Evolutionary conservation across 2,113 vertebrate species (phyloP).

Genomic region (Chroicocephalus ridibundus): DNA sequence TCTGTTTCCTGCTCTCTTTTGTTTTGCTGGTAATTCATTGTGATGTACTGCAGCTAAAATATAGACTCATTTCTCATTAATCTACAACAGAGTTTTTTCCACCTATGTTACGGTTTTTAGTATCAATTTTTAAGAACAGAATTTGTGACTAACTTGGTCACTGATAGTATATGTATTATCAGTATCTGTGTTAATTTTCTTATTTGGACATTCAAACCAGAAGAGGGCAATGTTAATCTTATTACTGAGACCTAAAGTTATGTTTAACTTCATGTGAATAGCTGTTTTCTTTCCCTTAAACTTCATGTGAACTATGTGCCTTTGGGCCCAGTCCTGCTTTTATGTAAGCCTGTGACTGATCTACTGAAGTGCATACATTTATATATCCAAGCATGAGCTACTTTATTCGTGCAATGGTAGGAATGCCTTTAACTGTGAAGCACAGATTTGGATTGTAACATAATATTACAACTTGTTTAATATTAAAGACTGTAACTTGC

Average conservation of each 20-base stretch:
- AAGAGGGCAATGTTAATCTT: conserved; percentile 41
- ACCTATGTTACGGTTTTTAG: background rate
- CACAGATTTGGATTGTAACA: background rate
- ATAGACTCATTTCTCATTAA: background rate
- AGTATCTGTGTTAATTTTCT: background rate
- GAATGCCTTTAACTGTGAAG: background rate
- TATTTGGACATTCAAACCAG: background rate
- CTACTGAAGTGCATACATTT: background rate
- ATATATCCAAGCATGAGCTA: background rate
- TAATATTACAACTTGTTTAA: background rate
- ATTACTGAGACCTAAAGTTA: background rate
- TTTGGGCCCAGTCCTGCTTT: background rate
- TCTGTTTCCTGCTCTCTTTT: background rate
- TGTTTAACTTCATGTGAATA: background rate
- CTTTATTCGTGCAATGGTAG: background rate
- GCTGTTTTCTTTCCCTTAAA: background rate
- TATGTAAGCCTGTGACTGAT: background rate
- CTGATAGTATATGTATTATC: background rate
- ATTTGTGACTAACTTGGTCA: background rate
- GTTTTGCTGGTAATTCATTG: background rate
- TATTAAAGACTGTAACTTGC: background rate
- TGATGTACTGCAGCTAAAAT: background rate
- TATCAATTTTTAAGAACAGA: background rate
- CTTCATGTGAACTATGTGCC: background rate
- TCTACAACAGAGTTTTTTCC: background rate